phyloP scores from a whole-genome alignment of 2,797 vertebrate genomes.

The Lagocephalus sceleratus region DNA sequence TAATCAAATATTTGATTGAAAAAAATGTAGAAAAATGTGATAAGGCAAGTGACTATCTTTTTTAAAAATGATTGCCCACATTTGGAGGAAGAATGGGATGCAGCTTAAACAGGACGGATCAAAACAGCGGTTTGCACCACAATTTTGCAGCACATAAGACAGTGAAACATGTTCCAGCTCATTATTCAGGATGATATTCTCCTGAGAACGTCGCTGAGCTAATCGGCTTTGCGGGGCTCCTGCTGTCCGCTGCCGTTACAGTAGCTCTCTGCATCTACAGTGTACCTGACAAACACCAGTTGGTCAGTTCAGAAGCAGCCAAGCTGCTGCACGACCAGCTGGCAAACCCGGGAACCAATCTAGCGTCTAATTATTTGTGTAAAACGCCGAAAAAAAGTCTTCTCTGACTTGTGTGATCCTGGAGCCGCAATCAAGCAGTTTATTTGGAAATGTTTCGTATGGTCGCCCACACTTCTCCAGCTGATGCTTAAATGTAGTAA shows the following conservation, averaged over 20 bases:
- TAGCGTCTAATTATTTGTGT: background rate
- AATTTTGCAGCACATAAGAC: no score
- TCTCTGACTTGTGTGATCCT: conserved; percentile 3
- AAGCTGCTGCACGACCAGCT: background rate
- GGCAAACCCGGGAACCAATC: background rate
- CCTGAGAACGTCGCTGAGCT: background rate
- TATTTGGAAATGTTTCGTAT: background rate
- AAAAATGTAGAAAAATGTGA: no score
- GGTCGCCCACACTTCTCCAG: background rate
- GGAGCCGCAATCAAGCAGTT: background rate
- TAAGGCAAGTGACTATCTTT: no score
- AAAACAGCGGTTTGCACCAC: background rate
- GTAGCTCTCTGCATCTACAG: background rate
- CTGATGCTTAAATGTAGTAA: background rate
- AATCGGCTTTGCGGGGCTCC: background rate
- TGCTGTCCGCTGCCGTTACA: background rate
- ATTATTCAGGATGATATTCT: background rate
- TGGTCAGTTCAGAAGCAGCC: background rate
- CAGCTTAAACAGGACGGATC: background rate
- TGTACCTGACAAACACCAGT: background rate
- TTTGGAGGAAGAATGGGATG: background rate
- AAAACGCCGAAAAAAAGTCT: conserved; percentile 5
- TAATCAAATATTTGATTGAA: no score
- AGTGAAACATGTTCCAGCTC: background rate
- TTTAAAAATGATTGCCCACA: no score